Percentiles rank a stretch among this genome's conserved stretches.
phyloP scores from a whole-genome alignment of 2,113 vertebrate genomes.

The Tupaia tana region DNA sequence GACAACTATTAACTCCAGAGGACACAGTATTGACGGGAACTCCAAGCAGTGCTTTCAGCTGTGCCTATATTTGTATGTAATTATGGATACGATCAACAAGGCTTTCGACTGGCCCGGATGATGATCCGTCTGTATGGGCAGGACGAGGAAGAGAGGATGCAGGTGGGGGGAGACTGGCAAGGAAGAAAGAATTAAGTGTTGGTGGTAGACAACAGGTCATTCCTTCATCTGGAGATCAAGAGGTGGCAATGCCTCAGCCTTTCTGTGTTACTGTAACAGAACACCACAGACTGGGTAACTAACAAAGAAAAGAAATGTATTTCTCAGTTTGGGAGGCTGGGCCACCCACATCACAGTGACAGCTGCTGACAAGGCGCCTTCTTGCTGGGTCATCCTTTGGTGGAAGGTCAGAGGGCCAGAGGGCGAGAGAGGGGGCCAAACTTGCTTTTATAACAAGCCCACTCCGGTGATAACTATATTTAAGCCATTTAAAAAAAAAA shows the following conservation, averaged over 20 bases:
- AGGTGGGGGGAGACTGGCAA: neutral
- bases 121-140: neutral
- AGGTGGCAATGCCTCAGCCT: neutral
- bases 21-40: neutral
- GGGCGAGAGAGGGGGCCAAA: no score
- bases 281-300: no score
- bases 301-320: no score
- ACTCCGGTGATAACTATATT: no score
- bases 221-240: neutral
- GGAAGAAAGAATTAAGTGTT: neutral
- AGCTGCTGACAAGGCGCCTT: no score
- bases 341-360: no score
- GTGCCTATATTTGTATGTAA: neutral
- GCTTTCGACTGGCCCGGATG: neutral
- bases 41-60: neutral
- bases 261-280: no score
- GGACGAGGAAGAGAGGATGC: neutral
- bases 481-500: no score
- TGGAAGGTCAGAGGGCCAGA: no score
- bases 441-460: no score
- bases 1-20: neutral
- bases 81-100: neutral
- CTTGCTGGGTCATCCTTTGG: no score
- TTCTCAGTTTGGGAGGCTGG: no score
- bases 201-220: neutral